These are phyloP conservation scores for Adelognathus sp. DNA, from an alignment of 2,888 invertebrate species.

Conservation along the genomic window DNA sequence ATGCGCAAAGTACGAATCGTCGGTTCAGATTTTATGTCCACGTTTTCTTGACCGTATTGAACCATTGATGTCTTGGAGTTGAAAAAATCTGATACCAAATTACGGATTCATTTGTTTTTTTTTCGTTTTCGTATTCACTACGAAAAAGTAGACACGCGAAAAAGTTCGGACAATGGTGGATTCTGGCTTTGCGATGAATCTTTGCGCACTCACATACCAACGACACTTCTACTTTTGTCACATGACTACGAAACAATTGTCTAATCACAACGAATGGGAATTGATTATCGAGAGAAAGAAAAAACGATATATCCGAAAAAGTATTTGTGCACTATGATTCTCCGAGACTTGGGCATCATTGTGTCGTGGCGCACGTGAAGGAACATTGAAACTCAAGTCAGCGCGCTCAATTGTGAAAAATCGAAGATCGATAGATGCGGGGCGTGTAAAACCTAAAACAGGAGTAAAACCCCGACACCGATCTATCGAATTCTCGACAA, in stretches of 20 bases:
- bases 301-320: background rate
- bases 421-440: background rate
- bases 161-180: background rate
- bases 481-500: background rate
- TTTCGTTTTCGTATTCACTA: too few relatives aligned
- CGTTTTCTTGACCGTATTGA: constrained; percentile 22
- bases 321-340: constrained; percentile 40
- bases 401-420: background rate
- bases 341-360: constrained; percentile 11
- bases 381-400: constrained; percentile 38
- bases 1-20: constrained; percentile 28
- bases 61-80: background rate
- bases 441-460: too few relatives aligned
- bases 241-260: background rate
- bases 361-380: constrained; percentile 30
- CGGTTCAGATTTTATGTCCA: constrained; percentile 43
- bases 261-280: background rate
- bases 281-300: background rate
- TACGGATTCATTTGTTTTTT: too few relatives aligned
- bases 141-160: background rate
- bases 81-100: background rate
- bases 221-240: background rate
- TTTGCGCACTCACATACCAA: background rate
- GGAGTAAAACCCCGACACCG: background rate
- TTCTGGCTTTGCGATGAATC: background rate